Evolutionary conservation across 1,140 invertebrate genomes (phyloP), one percentile per base, ranked within the genome.

Genomic region (Caenorhabditis briggsae): DNA sequence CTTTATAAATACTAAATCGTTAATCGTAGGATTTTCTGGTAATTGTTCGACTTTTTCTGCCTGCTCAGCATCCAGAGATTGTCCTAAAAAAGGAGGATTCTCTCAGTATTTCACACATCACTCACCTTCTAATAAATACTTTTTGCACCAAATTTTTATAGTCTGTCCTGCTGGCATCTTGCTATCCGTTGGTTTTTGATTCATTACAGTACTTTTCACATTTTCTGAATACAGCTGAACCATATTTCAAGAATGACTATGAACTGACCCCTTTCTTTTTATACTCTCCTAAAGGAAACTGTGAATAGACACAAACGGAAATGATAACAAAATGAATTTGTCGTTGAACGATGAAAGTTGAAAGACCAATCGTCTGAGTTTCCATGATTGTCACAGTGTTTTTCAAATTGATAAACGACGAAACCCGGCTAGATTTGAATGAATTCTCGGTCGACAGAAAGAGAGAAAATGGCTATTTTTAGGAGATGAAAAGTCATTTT

Each of bases 1-100:
- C 55, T 90, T 89, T 41, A 88, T 48, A n/a, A 90, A 50, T 12
- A 90, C 41, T 23, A 88, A 83, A 61, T 90, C 87, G 16, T 90
- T 48, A 55, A 90, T 86, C 33, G 85, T 82, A 5, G 89, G 87
- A 82, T 90, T 70, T 23, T 85, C 23, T 23, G 89, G 43, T 46
- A 90, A n/a, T 7, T 83, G 23, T 12, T 82, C 18, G 14, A 86
- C 33, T 70, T 87, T 86, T 23, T 87, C 50, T 50, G 56, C 84
- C 33, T 41, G 70, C 41, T 61, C 43, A 61, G 84, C 89, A 43
- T 90, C 64, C 2, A 90, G 59, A 41, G 90, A 83, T 82, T 90
- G 89, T 50, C 89, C 64, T 70, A 18, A 43, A 70, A 7, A 70
- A 7, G 82, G 84, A 41, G 8, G 1, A 70, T 43, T 70, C n/a